Conservation (phyloP, 2,113 vertebrate genomes). For the Choloepus hoffmanni region DNA sequence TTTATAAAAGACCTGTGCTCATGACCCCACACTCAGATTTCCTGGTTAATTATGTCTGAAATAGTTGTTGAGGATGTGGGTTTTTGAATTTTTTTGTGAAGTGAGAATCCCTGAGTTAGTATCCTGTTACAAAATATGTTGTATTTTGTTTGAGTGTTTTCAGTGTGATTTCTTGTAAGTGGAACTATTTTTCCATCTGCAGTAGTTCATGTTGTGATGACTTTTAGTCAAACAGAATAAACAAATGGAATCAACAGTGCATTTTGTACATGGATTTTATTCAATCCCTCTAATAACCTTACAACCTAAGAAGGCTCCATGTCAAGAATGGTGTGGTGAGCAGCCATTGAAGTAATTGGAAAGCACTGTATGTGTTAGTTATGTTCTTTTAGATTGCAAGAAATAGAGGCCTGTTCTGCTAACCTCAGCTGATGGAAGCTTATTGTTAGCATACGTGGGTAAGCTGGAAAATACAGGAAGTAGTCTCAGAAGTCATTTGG, state of each 20-base stretch:
- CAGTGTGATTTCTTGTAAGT: slow-evolving; percentile 26
- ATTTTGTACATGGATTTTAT: slow-evolving; percentile 37
- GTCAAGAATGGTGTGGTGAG: neutral
- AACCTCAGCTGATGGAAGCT: neutral
- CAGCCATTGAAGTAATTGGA: neutral
- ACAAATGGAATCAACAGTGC: neutral
- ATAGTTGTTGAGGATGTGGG: neutral
- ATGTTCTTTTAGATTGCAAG: neutral
- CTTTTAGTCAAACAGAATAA: slow-evolving; percentile 39
- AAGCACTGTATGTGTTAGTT: neutral
- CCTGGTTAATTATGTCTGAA: neutral
- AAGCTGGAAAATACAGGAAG: neutral
- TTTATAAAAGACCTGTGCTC: neutral
- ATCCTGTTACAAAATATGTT: neutral
- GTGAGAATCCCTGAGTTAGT: neutral
- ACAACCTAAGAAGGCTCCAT: neutral
- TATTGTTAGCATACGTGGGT: neutral
- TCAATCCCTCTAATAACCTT: neutral
- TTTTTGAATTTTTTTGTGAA: neutral
- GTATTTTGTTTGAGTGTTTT: neutral
- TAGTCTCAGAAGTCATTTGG: neutral
- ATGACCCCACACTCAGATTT: neutral
- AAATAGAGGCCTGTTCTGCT: neutral
- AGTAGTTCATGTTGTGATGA: slow-evolving; percentile 40
- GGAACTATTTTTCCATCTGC: neutral